Percentiles rank a stretch among this genome's conserved stretches.
These are phyloP conservation scores for Tetrax tetrax DNA, from an alignment of 2,113 vertebrate genomes.

Conservation along the genomic window DNA sequence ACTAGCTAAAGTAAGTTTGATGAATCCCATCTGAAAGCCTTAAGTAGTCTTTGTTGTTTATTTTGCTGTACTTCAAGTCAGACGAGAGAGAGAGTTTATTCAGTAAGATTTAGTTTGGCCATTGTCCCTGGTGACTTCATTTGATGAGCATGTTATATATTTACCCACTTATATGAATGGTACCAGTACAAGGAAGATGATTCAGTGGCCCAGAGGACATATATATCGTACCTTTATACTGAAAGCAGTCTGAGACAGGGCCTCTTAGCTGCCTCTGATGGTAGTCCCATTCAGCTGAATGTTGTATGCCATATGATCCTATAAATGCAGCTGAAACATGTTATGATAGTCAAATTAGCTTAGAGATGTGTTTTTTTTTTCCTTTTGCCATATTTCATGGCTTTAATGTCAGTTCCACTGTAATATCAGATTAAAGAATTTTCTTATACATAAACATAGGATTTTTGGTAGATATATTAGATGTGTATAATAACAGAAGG, in stretches of 20 bases:
- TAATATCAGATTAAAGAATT: background rate
- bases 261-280: background rate
- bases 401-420: background rate
- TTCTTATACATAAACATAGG: background rate
- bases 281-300: background rate
- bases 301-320: background rate
- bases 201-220: background rate
- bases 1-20: background rate
- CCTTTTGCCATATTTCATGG: background rate
- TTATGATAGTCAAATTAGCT: background rate
- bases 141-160: background rate
- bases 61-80: background rate
- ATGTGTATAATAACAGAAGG: background rate
- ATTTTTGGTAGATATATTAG: background rate
- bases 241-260: background rate
- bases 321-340: background rate
- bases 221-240: background rate
- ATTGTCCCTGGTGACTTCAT: background rate
- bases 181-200: background rate
- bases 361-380: background rate
- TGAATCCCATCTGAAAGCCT: conserved; percentile 14
- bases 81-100: background rate
- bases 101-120: background rate
- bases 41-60: background rate
- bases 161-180: background rate